Conservation (phyloP, 2,888 invertebrate genomes). For the Ophioninae sp. region DNA sequence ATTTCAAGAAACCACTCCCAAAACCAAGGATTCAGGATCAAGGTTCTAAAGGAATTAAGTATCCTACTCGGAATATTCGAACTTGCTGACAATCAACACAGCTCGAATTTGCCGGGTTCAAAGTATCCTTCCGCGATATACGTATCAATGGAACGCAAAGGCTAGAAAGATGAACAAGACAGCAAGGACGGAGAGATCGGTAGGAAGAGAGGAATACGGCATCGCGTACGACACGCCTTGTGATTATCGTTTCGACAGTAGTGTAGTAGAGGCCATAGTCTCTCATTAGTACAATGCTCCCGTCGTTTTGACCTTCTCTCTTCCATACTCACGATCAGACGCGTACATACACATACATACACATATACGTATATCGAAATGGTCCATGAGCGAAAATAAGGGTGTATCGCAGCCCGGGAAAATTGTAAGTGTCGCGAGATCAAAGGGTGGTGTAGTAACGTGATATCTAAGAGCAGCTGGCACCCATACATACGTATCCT, state of each 20-base stretch:
- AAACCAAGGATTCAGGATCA: neutral
- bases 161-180: slow-evolving; percentile 20
- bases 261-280: slow-evolving; percentile 74
- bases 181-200: slow-evolving; percentile 45
- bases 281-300: slow-evolving; percentile 76
- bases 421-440: slow-evolving; percentile 82
- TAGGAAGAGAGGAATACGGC: slow-evolving; percentile 43
- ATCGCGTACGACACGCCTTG: slow-evolving; percentile 74
- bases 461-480: slow-evolving; percentile 75
- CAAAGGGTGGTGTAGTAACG: slow-evolving; percentile 80
- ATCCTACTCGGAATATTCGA: neutral
- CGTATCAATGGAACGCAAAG: neutral
- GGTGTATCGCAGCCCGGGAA: slow-evolving; percentile 77
- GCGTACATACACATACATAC: slow-evolving; percentile 11
- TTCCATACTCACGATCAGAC: slow-evolving; percentile 31
- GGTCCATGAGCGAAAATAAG: slow-evolving; percentile 60
- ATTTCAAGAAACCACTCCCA: neutral
- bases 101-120: slow-evolving; percentile 15
- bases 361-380: slow-evolving; percentile 28
- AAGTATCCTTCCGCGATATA: slow-evolving; percentile 1
- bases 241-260: slow-evolving; percentile 73
- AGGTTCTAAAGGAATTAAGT: neutral
- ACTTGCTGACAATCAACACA: neutral
- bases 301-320: slow-evolving; percentile 51
- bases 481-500: neutral